Conservation (phyloP, 2,888 invertebrate species). For the Sepiola atlantica region DNA sequence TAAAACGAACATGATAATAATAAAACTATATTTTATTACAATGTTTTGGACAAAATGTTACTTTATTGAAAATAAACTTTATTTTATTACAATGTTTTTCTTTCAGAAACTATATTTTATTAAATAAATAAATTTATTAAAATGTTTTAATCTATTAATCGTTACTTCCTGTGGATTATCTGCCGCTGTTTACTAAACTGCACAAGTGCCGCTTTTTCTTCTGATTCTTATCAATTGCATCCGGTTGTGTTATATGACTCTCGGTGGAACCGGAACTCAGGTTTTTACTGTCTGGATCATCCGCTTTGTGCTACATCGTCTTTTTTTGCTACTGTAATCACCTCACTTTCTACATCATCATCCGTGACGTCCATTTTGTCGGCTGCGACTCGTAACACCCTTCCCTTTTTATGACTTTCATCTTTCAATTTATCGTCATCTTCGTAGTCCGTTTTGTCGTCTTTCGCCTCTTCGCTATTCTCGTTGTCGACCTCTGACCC, state of each 20-base stretch:
- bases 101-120: no score
- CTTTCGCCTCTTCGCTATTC: not conserved
- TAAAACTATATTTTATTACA: no score
- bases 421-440: not conserved
- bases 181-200: no score
- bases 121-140: no score
- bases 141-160: no score
- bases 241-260: not conserved
- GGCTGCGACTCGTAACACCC: not conserved
- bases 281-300: slow-evolving; percentile 53
- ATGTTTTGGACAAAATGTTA: no score
- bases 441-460: not conserved
- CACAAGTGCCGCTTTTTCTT: no score
- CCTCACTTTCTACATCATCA: not conserved
- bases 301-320: slow-evolving; percentile 54
- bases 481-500: not conserved
- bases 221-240: not conserved
- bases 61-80: no score
- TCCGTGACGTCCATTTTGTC: not conserved
- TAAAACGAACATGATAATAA: no score
- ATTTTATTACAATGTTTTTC: no score
- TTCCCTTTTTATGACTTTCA: not conserved
- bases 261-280: slow-evolving; percentile 57
- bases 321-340: slow-evolving; percentile 56
- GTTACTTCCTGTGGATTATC: no score